These are phyloP conservation scores for Hemiscyllium ocellatum DNA, from an alignment of 2,113 vertebrate genomes.

Conservation along the genomic window DNA sequence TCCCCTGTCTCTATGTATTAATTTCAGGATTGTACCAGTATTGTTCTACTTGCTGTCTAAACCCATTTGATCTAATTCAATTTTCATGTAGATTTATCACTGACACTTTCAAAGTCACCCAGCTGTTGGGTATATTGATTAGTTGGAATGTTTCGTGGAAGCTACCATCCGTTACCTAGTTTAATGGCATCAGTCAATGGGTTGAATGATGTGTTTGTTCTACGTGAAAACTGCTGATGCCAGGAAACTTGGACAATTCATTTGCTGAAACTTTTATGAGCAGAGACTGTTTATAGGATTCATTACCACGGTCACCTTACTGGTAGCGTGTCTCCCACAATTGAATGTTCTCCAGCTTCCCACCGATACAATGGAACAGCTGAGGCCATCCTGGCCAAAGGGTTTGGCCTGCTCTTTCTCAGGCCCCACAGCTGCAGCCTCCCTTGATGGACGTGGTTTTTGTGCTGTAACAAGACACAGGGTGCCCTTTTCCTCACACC, in stretches of 20 bases:
- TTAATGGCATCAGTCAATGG: constrained; percentile 44
- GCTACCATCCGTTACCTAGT: constrained; percentile 46
- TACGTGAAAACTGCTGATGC: background rate
- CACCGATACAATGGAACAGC: background rate
- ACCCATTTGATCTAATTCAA: constrained; percentile 63
- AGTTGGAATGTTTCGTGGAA: constrained; percentile 55
- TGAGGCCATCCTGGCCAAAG: too few species aligned
- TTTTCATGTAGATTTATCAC: constrained; percentile 57
- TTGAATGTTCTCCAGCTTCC: background rate
- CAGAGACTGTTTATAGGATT: background rate
- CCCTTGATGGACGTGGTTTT: background rate
- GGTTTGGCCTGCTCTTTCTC: background rate
- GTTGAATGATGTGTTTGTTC: constrained; percentile 41
- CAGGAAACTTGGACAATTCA: background rate
- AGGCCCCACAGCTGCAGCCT: too few species aligned
- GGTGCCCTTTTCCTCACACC: background rate
- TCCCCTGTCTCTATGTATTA: constrained; percentile 57
- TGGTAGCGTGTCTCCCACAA: background rate
- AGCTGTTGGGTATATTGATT: constrained; percentile 56
- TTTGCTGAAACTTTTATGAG: background rate
- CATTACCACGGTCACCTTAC: background rate
- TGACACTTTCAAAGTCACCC: constrained; percentile 52
- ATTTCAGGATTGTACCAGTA: constrained; percentile 58
- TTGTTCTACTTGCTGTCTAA: constrained; percentile 58
- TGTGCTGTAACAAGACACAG: background rate